These are phyloP conservation scores for Rhinolophus sinicus DNA, from an alignment of 2,113 vertebrate genomes.

Conservation along the genomic window DNA sequence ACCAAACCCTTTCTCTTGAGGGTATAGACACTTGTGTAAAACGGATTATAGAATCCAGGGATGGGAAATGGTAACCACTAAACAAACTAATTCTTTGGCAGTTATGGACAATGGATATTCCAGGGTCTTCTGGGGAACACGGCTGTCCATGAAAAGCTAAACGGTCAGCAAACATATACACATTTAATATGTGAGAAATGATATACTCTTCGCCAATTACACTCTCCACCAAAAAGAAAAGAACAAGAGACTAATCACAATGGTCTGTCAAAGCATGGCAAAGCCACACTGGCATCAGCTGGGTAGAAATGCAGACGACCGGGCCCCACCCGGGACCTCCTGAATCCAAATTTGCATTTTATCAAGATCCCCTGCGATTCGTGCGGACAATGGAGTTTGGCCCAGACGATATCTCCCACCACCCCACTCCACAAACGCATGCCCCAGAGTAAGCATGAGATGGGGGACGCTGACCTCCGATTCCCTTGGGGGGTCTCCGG, in stretches of 20 bases:
- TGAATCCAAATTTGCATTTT: background rate
- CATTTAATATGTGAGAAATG: background rate
- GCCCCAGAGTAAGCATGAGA: background rate
- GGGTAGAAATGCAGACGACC: background rate
- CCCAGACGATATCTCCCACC: background rate
- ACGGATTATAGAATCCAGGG: background rate
- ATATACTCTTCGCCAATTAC: background rate
- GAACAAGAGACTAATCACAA: background rate
- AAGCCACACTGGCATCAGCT: background rate
- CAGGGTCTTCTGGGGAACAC: background rate
- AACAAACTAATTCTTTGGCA: background rate
- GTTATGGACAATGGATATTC: background rate
- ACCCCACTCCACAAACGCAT: background rate
- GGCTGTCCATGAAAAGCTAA: background rate
- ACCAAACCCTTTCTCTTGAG: background rate
- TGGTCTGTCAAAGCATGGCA: background rate
- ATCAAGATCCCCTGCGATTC: background rate
- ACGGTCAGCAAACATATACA: background rate
- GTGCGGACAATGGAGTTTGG: background rate
- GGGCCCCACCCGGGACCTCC: background rate
- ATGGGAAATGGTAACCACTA: background rate
- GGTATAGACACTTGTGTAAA: background rate
- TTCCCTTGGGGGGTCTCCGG: background rate
- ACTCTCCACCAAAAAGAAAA: background rate
- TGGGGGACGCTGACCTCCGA: background rate